phyloP scores from a whole-genome alignment of 2,113 vertebrate genomes.

The Callopanchax toddi region DNA sequence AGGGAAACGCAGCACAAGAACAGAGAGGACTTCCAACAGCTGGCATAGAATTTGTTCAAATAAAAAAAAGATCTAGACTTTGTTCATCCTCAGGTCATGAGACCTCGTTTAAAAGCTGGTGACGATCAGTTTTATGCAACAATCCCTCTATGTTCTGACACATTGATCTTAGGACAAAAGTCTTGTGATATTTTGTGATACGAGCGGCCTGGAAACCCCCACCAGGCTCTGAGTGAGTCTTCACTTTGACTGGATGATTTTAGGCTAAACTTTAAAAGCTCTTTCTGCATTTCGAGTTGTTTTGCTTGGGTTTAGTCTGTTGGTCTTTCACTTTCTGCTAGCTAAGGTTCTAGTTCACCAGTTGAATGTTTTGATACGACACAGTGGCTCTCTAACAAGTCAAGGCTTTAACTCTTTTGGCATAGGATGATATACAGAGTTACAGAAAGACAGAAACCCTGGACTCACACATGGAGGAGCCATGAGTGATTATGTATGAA shows the following conservation, averaged over 20 bases:
- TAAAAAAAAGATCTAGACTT: constrained; percentile 45
- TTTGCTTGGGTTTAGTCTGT: background rate
- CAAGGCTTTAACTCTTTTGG: background rate
- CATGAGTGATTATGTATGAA: constrained; percentile 17
- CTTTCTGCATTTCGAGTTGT: no score
- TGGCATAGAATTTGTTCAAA: constrained; percentile 73
- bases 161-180: constrained; percentile 8
- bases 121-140: constrained; percentile 63
- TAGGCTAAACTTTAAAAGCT: no score
- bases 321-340: no score
- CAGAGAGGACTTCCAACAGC: constrained; percentile 54
- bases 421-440: background rate
- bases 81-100: constrained; percentile 63
- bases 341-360: background rate
- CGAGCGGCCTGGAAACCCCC: constrained; percentile 4
- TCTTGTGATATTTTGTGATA: constrained; percentile 32
- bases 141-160: constrained; percentile 9
- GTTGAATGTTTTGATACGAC: constrained; percentile 43
- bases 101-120: constrained; percentile 73
- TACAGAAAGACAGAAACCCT: background rate
- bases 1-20: constrained; percentile 63
- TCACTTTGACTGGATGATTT: no score
- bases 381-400: background rate
- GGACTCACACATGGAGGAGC: constrained; percentile 1
- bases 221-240: background rate